Percentiles rank a stretch among this genome's conserved stretches.
Evolutionary conservation across 2,888 invertebrate species (phyloP).

Genomic region (Hypomecis punctinalis): DNA sequence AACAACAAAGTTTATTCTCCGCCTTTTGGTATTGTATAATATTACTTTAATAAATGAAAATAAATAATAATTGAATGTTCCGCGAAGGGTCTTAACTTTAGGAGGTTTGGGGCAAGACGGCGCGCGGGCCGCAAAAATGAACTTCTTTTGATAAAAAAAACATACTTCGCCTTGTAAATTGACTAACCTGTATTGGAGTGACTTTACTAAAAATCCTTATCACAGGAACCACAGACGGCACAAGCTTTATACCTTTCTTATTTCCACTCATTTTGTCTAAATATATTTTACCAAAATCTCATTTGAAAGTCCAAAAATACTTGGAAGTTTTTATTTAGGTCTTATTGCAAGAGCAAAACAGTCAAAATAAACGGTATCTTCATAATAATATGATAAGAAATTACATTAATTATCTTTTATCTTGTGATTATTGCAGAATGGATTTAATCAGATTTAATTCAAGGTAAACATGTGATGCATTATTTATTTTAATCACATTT

Average conservation of each 20-base stretch:
- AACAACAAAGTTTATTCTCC: no score
- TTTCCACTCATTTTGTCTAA: constrained; percentile 46
- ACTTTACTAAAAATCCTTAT: constrained; percentile 73
- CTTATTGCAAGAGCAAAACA: background rate
- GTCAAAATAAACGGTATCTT: constrained; percentile 12
- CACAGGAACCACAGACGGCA: constrained; percentile 66
- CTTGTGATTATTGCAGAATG: constrained; percentile 12
- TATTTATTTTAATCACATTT: background rate
- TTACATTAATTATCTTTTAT: constrained; percentile 18
- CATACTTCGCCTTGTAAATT: no score
- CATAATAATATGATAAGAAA: constrained; percentile 15
- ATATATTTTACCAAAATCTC: no score
- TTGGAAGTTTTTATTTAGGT: background rate
- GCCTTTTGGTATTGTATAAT: no score
- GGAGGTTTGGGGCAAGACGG: no score
- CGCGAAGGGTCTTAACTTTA: no score
- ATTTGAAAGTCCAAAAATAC: no score
- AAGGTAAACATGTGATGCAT: constrained; percentile 17
- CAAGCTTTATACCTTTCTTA: constrained; percentile 48
- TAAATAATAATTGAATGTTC: no score
- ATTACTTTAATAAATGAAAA: no score
- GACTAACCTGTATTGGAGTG: constrained; percentile 67
- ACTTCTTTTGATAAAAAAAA: no score
- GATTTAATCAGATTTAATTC: constrained; percentile 11
- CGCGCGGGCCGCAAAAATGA: no score